phyloP scores from a whole-genome alignment of 2,888 invertebrate species.

The Drosophila hamatofila region DNA sequence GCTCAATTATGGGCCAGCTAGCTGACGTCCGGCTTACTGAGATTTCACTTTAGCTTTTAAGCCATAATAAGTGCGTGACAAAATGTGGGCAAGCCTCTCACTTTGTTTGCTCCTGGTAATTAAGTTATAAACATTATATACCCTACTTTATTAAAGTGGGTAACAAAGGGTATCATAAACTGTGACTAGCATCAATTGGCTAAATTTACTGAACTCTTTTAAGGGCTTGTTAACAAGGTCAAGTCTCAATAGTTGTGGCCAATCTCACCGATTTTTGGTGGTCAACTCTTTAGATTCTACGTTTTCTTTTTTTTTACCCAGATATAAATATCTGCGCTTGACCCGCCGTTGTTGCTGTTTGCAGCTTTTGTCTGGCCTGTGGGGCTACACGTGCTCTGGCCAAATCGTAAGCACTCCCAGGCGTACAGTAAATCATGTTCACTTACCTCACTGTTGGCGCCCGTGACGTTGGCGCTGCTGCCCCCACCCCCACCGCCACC shows the following conservation, averaged over 20 bases:
- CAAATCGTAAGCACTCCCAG: constrained; percentile 77
- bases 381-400: constrained; percentile 50
- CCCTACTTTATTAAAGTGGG: background rate
- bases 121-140: constrained; percentile 25
- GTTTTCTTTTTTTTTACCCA: background rate
- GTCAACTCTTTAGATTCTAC: background rate
- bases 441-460: constrained; percentile 76
- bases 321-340: constrained; percentile 43
- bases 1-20: constrained; percentile 28
- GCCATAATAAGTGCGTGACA: constrained; percentile 59
- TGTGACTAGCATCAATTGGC: background rate
- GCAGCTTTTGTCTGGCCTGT: constrained; percentile 37
- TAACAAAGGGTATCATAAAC: constrained; percentile 7
- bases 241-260: background rate
- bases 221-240: background rate
- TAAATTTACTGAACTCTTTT: background rate
- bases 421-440: constrained; percentile 70
- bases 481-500: constrained; percentile 23
- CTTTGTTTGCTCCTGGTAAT: constrained; percentile 17
- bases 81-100: constrained; percentile 29
- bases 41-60: constrained; percentile 70
- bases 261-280: background rate
- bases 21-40: constrained; percentile 57
- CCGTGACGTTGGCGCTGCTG: constrained; percentile 46
- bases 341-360: constrained; percentile 48